phyloP scores from a whole-genome alignment of 2,113 vertebrate genomes.

The Lethenteron camtschaticum region DNA sequence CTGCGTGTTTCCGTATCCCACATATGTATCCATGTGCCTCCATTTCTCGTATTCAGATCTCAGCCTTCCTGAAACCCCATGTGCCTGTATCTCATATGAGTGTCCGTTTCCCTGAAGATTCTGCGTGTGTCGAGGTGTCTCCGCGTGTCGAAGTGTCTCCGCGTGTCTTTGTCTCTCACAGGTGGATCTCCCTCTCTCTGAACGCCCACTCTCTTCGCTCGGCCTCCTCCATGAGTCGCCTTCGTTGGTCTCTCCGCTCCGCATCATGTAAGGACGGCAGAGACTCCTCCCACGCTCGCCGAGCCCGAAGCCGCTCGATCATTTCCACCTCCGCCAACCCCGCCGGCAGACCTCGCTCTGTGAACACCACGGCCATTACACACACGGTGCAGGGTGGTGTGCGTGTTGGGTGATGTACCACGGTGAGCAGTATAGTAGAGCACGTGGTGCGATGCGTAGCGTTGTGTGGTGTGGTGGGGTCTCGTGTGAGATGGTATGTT shows the following conservation, averaged over 20 bases:
- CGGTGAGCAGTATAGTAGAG: background rate
- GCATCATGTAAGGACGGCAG: constrained; percentile 37
- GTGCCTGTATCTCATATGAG: no score
- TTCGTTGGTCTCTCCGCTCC: constrained; percentile 33
- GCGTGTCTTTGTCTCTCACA: constrained; percentile 20
- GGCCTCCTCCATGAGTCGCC: constrained; percentile 61
- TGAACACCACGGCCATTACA: constrained; percentile 4
- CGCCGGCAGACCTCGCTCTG: constrained; percentile 62
- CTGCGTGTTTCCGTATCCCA: no score
- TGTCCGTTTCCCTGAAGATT: no score
- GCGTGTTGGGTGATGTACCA: background rate
- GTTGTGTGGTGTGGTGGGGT: background rate
- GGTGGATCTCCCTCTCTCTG: constrained; percentile 59
- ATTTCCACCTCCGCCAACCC: constrained; percentile 60
- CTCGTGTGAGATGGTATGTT: background rate
- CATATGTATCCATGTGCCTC: no score
- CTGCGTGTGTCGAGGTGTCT: no score
- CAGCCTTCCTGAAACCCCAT: no score
- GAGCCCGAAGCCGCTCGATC: constrained; percentile 49
- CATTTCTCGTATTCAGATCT: no score
- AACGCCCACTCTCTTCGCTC: constrained; percentile 71
- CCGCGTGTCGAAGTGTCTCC: no score
- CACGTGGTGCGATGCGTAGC: background rate
- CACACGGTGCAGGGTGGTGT: background rate
- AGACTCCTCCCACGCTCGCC: constrained; percentile 44